These are phyloP conservation scores for Oryctes rhinoceros DNA, from an alignment of 1,140 invertebrate genomes.

Conservation along the genomic window DNA sequence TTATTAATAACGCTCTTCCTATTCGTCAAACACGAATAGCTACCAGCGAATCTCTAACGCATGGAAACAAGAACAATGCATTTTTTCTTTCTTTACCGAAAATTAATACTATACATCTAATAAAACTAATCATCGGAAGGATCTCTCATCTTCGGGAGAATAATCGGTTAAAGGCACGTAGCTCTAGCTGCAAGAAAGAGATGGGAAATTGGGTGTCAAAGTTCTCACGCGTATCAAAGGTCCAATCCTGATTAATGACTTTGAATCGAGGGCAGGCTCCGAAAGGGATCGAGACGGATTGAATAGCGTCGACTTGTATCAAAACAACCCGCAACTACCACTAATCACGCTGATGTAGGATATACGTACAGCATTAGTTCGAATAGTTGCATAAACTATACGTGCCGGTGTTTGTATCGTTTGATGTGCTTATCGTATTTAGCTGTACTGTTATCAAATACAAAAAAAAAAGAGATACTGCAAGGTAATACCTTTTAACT, in stretches of 20 bases:
- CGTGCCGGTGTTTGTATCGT: background rate
- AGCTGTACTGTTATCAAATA: too few relatives aligned
- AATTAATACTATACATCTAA: too few relatives aligned
- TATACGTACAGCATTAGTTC: background rate
- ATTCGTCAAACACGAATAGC: too few relatives aligned
- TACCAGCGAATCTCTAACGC: too few relatives aligned
- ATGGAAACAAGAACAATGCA: too few relatives aligned
- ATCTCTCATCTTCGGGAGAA: too few relatives aligned
- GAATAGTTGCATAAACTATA: background rate
- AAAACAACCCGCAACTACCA: slow-evolving; percentile 39
- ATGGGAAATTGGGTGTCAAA: slow-evolving; percentile 36
- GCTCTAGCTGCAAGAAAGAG: background rate
- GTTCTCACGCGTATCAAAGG: slow-evolving; percentile 42
- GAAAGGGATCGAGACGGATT: slow-evolving; percentile 31
- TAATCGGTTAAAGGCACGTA: too few relatives aligned
- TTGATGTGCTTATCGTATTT: background rate
- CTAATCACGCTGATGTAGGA: slow-evolving; percentile 38
- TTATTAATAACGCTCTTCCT: too few relatives aligned
- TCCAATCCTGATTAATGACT: slow-evolving; percentile 42
- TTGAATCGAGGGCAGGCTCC: slow-evolving; percentile 12
- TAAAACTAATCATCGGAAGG: too few relatives aligned
- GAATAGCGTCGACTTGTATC: slow-evolving; percentile 41
- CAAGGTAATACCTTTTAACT: too few relatives aligned
- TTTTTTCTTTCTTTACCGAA: too few relatives aligned
- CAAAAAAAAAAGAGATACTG: too few relatives aligned